phyloP scores from a whole-genome alignment of 2,113 vertebrate genomes.

The Athene noctua region DNA sequence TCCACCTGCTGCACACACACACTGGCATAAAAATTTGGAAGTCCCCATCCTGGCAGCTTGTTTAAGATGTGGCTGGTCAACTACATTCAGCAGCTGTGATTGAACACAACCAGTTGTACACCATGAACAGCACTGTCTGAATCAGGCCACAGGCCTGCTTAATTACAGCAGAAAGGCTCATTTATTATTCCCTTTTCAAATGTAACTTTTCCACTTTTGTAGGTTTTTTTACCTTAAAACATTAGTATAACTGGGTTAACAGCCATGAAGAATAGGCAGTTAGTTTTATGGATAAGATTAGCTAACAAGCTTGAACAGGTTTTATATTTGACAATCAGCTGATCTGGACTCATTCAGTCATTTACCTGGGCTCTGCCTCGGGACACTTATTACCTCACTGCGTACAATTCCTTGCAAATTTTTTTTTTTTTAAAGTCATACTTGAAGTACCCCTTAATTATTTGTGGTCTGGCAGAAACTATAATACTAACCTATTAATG shows the following conservation, averaged over 20 bases:
- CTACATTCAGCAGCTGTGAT: neutral
- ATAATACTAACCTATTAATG: conserved; percentile 19
- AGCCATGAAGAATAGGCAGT: conserved; percentile 27
- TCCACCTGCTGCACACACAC: neutral
- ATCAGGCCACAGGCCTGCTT: neutral
- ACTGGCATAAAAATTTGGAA: neutral
- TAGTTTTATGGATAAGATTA: conserved; percentile 4
- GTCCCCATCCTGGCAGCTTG: neutral
- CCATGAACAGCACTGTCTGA: accelerated
- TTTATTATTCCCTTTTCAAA: neutral
- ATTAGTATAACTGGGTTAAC: neutral
- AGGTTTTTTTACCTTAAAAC: neutral
- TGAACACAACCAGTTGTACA: neutral
- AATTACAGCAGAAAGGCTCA: neutral
- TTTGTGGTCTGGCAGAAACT: conserved; percentile 26
- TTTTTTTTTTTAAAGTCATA: neutral
- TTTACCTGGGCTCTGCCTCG: neutral
- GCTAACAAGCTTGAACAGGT: neutral
- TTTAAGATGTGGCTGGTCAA: neutral
- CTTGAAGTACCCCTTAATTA: conserved; percentile 40
- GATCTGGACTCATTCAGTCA: neutral
- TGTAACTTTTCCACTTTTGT: neutral
- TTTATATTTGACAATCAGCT: conserved; percentile 23
- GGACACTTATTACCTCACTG: neutral
- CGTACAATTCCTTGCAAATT: neutral